Conservation (phyloP, 2,797 vertebrate species). For the Acridotheres tristis region DNA sequence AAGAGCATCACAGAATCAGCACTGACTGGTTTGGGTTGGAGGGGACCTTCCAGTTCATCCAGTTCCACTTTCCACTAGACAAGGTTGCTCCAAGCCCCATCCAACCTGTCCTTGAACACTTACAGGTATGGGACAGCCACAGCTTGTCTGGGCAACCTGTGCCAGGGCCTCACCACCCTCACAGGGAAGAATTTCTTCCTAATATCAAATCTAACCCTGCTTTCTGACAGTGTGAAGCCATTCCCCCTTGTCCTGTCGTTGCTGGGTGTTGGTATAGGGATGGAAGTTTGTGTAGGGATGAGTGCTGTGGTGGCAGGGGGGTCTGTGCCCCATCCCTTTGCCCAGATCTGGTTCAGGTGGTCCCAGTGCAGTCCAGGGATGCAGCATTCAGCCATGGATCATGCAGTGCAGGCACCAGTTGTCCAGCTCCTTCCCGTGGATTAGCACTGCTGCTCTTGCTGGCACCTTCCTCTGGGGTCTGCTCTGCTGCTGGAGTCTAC, state of each 20-base stretch:
- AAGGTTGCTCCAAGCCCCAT: rapidly evolving
- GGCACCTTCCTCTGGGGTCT: background rate
- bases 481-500: background rate
- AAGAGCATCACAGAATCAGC: background rate
- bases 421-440: background rate
- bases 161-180: background rate
- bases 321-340: background rate
- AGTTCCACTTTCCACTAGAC: rapidly evolving
- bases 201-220: background rate
- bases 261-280: background rate
- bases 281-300: background rate
- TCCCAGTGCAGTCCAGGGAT: background rate
- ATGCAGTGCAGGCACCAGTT: background rate
- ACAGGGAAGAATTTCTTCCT: background rate
- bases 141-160: background rate
- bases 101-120: rapidly evolving
- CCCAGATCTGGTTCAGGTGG: background rate
- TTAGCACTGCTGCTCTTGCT: background rate
- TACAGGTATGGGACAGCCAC: background rate
- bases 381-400: background rate
- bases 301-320: rapidly evolving
- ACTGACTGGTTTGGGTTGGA: background rate
- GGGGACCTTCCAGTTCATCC: background rate
- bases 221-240: background rate
- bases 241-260: background rate